Conservation (phyloP, 2,113 vertebrate species). For the Ceuthmochares aereus region DNA sequence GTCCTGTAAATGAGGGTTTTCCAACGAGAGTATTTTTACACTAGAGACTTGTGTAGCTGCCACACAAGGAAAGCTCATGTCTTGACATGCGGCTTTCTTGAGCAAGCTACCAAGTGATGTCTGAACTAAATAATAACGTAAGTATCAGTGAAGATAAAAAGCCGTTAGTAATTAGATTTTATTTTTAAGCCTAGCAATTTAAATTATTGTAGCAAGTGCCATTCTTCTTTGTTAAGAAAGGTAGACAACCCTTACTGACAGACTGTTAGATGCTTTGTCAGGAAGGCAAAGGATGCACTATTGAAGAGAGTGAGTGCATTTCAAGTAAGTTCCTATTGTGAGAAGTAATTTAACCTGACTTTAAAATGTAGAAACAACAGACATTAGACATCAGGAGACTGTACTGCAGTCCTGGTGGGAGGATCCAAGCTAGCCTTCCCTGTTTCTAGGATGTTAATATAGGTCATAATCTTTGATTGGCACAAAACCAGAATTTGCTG, state of each 20-base stretch:
- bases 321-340: background rate
- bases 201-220: background rate
- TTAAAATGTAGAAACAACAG: background rate
- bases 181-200: background rate
- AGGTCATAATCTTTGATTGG: constrained; percentile 23
- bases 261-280: background rate
- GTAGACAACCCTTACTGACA: background rate
- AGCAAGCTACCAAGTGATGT: background rate
- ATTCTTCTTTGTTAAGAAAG: background rate
- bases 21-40: background rate
- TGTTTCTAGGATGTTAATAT: background rate
- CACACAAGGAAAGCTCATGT: background rate
- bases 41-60: background rate
- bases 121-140: background rate
- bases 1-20: background rate
- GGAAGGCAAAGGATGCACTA: background rate
- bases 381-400: background rate
- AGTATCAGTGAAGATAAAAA: background rate
- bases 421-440: background rate
- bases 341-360: background rate
- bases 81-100: background rate
- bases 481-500: constrained; percentile 6
- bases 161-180: background rate
- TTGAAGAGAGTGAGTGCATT: background rate
- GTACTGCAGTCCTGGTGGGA: background rate